A percentile compares a stretch with the other conserved stretches of the same genome.
phyloP scores from a whole-genome alignment of 1,140 invertebrate species.

The Pachyrhynchus sulphureomaculatus region DNA sequence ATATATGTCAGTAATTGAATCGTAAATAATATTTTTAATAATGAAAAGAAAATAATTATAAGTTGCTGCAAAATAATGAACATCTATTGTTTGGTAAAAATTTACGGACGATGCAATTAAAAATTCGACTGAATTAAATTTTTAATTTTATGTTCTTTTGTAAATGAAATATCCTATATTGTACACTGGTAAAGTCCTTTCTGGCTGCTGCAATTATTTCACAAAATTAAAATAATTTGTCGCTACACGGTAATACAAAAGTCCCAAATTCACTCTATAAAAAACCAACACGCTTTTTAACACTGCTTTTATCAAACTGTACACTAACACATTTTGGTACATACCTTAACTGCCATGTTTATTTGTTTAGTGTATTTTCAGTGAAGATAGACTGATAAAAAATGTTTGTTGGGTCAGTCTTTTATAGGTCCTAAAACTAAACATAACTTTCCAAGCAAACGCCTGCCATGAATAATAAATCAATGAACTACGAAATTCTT shows the following conservation, averaged over 20 bases:
- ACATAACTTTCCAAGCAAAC: constrained; percentile 21
- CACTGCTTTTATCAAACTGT: too few relatives aligned
- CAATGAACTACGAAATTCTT: constrained; percentile 2
- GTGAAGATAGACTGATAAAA: constrained; percentile 27
- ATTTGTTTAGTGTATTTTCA: constrained; percentile 20
- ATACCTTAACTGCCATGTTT: constrained; percentile 30
- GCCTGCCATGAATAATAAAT: constrained; percentile 14
- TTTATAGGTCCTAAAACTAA: constrained; percentile 22
- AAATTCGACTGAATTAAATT: too few relatives aligned
- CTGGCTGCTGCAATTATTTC: not conserved
- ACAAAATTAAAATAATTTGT: not conserved
- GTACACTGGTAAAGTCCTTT: not conserved
- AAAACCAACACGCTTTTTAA: too few relatives aligned
- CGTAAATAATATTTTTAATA: too few relatives aligned
- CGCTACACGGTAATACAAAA: not conserved
- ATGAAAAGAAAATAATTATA: too few relatives aligned
- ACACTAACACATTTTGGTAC: constrained; percentile 4
- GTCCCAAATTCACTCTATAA: too few relatives aligned
- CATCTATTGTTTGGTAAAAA: too few relatives aligned
- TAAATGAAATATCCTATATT: too few relatives aligned
- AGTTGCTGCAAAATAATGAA: too few relatives aligned
- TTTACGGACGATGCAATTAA: too few relatives aligned
- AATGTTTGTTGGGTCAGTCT: constrained; percentile 13
- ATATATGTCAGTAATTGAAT: not conserved
- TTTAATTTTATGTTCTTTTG: too few relatives aligned